Percentiles rank a stretch among this genome's conserved stretches.
These are phyloP conservation scores for Morbakka virulenta DNA, from an alignment of 30 jellyfish, hydroid and myxozoan genomes.

Conservation along the genomic window DNA sequence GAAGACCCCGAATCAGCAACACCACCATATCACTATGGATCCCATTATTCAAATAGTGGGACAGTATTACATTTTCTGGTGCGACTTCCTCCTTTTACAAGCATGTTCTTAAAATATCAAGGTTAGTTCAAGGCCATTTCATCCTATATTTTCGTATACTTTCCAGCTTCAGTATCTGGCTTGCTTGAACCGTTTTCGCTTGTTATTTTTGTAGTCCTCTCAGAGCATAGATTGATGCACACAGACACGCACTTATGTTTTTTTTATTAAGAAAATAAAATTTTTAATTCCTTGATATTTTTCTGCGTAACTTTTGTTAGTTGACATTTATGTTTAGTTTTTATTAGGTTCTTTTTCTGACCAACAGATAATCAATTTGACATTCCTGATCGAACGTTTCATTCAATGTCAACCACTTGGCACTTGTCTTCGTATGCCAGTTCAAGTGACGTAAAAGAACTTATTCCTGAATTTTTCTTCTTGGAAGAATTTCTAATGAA, in stretches of 20 bases:
- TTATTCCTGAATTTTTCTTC: constrained; percentile 96
- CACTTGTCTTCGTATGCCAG: constrained; percentile 91
- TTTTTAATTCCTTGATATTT: too few relatives aligned
- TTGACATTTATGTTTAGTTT: too few relatives aligned
- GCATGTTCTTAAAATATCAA: constrained; percentile 93
- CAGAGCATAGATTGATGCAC: not conserved
- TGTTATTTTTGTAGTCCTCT: not conserved
- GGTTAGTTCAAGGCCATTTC: too few relatives aligned
- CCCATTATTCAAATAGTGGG: constrained; percentile 98
- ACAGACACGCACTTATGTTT: too few relatives aligned
- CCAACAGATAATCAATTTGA: constrained; percentile 89
- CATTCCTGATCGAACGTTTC: constrained; percentile 98
- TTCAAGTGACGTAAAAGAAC: constrained; percentile 95
- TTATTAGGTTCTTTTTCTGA: not conserved
- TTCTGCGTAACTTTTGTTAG: too few relatives aligned
- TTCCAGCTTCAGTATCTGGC: too few relatives aligned
- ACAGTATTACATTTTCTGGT: constrained; percentile 95
- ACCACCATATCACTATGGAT: constrained; percentile 95
- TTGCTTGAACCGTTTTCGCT: not conserved
- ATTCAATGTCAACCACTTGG: constrained; percentile 92
- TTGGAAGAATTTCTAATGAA: constrained; percentile 83
- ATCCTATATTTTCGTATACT: not conserved
- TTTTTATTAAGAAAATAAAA: not conserved
- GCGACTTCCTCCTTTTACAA: constrained; percentile 95
- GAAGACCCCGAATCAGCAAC: constrained; percentile 86